Percentiles rank a stretch among this genome's conserved stretches.
phyloP scores from a whole-genome alignment of 2,113 vertebrate species.

The Sebastes fasciatus region DNA sequence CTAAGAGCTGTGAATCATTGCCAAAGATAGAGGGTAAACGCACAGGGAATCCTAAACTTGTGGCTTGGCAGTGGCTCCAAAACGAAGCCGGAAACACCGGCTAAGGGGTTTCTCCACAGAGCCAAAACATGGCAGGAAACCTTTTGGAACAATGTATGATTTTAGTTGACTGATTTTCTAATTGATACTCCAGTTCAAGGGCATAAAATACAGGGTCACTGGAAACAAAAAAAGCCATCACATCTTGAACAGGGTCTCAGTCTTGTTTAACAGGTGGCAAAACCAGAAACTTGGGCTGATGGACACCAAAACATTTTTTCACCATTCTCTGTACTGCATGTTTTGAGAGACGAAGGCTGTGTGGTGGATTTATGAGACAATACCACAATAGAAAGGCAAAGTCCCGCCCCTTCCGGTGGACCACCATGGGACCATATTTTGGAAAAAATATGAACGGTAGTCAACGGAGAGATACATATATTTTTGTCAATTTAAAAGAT shows the following conservation, averaged over 20 bases:
- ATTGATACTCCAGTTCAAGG: not conserved
- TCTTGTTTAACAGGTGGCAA: not conserved
- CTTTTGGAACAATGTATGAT: not conserved
- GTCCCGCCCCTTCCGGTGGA: too few relatives aligned
- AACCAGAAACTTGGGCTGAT: not conserved
- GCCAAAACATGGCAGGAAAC: conserved; percentile 2
- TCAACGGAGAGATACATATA: too few relatives aligned
- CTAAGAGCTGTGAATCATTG: conserved; percentile 43
- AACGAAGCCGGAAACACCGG: conserved; percentile 19
- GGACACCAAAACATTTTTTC: not conserved
- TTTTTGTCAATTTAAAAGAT: too few relatives aligned
- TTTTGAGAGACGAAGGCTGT: not conserved
- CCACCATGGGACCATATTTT: too few relatives aligned
- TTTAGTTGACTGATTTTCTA: not conserved
- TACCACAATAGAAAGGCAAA: not conserved
- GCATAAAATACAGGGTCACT: not conserved
- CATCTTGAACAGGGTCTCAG: not conserved
- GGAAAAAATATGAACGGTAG: too few relatives aligned
- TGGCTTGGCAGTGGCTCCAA: conserved; percentile 45
- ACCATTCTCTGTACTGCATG: not conserved
- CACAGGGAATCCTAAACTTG: conserved; percentile 59
- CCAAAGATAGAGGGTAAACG: conserved; percentile 52
- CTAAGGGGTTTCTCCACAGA: conserved; percentile 28
- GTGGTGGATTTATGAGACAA: not conserved
- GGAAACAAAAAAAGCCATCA: not conserved